These are phyloP conservation scores for Sebastes matsubarae DNA, from an alignment of 2,797 vertebrate genomes.

Conservation along the genomic window DNA sequence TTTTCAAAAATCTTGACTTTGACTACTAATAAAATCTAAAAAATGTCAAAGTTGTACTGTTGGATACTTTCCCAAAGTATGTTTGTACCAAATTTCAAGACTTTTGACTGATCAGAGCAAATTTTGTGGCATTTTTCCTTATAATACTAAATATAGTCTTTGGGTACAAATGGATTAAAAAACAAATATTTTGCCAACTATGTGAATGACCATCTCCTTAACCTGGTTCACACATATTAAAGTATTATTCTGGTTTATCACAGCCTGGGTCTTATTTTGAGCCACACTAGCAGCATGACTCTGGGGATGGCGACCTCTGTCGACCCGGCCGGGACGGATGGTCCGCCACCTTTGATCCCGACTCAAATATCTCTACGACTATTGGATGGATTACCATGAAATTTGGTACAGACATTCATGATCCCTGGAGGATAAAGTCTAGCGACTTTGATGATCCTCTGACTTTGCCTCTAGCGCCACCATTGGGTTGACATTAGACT, in stretches of 20 bases:
- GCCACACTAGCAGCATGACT: not conserved
- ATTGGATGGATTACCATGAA: not conserved
- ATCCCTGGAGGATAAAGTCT: not conserved
- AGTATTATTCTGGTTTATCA: not conserved
- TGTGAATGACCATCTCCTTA: not conserved
- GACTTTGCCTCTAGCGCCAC: not conserved
- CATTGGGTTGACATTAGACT: not conserved
- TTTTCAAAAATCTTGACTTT: no score
- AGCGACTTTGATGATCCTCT: not conserved
- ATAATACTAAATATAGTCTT: no score
- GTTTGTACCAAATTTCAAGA: no score
- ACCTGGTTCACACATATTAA: not conserved
- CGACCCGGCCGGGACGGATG: no score
- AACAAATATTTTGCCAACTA: not conserved
- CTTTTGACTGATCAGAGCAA: no score
- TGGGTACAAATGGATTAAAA: not conserved
- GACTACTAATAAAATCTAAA: no score
- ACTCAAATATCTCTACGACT: not conserved
- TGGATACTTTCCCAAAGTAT: no score
- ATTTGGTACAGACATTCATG: not conserved
- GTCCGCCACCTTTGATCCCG: not conserved
- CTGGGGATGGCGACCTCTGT: fast-evolving
- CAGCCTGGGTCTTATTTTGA: not conserved
- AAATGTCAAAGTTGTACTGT: no score
- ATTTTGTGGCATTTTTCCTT: no score